Percentiles rank a stretch among this genome's conserved stretches.
Conservation (phyloP, 2,113 vertebrate genomes). For the Oncorhynchus keta region DNA sequence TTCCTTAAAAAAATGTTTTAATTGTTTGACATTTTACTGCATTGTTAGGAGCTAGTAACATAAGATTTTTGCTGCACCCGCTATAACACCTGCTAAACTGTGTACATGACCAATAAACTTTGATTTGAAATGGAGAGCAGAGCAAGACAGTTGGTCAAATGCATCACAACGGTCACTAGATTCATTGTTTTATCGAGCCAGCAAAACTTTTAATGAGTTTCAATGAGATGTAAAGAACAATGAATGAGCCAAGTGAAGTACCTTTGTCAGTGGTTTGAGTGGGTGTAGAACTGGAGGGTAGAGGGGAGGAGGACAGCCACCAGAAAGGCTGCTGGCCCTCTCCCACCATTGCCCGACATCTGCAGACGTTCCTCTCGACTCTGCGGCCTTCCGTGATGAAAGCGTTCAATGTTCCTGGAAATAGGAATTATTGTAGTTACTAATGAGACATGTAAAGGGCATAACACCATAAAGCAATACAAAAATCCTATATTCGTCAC, state of each 20-base stretch:
- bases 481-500: background rate
- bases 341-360: slow-evolving; percentile 20
- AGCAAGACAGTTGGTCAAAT: too few relatives aligned
- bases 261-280: slow-evolving; percentile 42
- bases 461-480: slow-evolving; percentile 5
- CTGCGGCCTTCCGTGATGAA: slow-evolving; percentile 80
- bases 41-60: too few relatives aligned
- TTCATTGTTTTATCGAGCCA: too few relatives aligned
- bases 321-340: slow-evolving; percentile 72
- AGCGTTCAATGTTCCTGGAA: slow-evolving; percentile 81
- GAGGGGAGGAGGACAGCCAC: slow-evolving; percentile 73
- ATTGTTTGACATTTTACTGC: too few relatives aligned
- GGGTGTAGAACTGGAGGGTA: slow-evolving; percentile 53
- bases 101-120: too few relatives aligned
- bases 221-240: background rate
- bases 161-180: too few relatives aligned
- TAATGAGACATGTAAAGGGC: background rate
- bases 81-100: too few relatives aligned
- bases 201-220: too few relatives aligned
- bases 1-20: too few relatives aligned
- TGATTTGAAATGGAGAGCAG: too few relatives aligned
- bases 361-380: slow-evolving; percentile 77
- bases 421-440: background rate
- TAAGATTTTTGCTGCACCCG: too few relatives aligned
- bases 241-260: slow-evolving; percentile 5